A percentile compares a stretch with the other conserved stretches of the same genome.
phyloP scores from a whole-genome alignment of 2,888 invertebrate genomes.

The Tiliacea citrago region DNA sequence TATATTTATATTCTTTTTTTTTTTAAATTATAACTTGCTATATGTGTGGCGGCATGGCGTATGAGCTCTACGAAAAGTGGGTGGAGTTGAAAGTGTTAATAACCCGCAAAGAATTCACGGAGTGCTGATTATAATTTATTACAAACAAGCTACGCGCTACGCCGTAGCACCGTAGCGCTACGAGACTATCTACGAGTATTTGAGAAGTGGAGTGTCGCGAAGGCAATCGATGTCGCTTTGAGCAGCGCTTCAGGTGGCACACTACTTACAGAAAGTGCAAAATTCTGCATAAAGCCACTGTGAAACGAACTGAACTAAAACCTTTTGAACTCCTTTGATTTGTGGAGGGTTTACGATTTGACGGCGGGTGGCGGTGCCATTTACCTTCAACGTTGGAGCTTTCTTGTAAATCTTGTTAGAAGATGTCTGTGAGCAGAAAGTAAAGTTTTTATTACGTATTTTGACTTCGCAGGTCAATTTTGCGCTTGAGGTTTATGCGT shows the following conservation, averaged over 20 bases:
- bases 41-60: no score
- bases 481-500: neutral
- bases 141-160: conserved; percentile 38
- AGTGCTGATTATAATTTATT: neutral
- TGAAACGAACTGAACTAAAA: conserved; percentile 41
- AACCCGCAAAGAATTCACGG: neutral
- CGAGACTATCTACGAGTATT: conserved; percentile 32
- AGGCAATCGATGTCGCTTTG: conserved; percentile 45
- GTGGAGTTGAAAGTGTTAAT: no score
- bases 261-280: conserved; percentile 53
- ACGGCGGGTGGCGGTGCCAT: conserved; percentile 37
- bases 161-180: conserved; percentile 56
- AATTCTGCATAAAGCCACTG: conserved; percentile 44
- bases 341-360: conserved; percentile 32
- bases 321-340: conserved; percentile 55
- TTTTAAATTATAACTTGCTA: no score
- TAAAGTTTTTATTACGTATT: conserved; percentile 20
- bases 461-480: conserved; percentile 10
- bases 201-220: conserved; percentile 37
- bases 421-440: conserved; percentile 15
- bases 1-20: no score
- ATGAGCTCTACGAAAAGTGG: no score
- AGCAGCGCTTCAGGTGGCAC: conserved; percentile 33
- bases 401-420: conserved; percentile 28
- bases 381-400: conserved; percentile 46